phyloP scores from a whole-genome alignment of 2,797 vertebrate species.

The Danio aesculapii region DNA sequence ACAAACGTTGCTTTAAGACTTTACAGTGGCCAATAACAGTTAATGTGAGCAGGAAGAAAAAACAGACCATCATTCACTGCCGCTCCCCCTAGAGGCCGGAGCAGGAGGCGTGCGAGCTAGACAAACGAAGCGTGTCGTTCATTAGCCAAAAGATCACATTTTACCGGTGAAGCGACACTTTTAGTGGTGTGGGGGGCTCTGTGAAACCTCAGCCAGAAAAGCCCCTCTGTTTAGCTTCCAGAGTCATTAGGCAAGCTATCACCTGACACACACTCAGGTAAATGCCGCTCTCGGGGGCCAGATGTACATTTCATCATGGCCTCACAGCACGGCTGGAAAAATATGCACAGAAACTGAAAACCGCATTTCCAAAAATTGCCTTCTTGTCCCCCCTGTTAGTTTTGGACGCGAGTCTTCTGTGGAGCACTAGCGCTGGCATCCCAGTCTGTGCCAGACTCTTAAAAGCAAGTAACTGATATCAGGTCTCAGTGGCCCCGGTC shows the following conservation, averaged over 20 bases:
- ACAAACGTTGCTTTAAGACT: constrained; percentile 72
- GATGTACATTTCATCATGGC: constrained; percentile 72
- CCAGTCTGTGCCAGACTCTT: constrained; percentile 76
- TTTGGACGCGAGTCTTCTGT: constrained; percentile 75
- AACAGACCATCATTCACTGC: constrained; percentile 51
- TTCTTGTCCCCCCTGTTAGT: constrained; percentile 79
- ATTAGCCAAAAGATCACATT: constrained; percentile 79
- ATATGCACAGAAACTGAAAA: constrained; percentile 79
- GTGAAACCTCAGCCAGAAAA: constrained; percentile 74
- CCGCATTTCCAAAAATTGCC: constrained; percentile 71
- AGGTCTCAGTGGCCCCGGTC: constrained; percentile 56
- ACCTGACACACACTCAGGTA: constrained; percentile 81
- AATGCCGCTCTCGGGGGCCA: constrained; percentile 70
- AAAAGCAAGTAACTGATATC: constrained; percentile 82
- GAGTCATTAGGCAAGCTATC: constrained; percentile 79
- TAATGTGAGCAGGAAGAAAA: constrained; percentile 64
- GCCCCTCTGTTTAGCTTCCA: constrained; percentile 78
- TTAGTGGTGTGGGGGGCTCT: constrained; percentile 72
- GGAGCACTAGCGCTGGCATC: constrained; percentile 71
- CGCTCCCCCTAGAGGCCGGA: constrained; percentile 78
- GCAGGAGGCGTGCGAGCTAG: constrained; percentile 68
- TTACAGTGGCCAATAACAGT: constrained; percentile 69
- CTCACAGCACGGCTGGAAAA: constrained; percentile 74
- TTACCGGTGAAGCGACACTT: constrained; percentile 75
- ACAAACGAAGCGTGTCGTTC: constrained; percentile 78